These are phyloP conservation scores for Lutjanus erythropterus DNA, from an alignment of 2,113 vertebrate genomes.

Conservation along the genomic window DNA sequence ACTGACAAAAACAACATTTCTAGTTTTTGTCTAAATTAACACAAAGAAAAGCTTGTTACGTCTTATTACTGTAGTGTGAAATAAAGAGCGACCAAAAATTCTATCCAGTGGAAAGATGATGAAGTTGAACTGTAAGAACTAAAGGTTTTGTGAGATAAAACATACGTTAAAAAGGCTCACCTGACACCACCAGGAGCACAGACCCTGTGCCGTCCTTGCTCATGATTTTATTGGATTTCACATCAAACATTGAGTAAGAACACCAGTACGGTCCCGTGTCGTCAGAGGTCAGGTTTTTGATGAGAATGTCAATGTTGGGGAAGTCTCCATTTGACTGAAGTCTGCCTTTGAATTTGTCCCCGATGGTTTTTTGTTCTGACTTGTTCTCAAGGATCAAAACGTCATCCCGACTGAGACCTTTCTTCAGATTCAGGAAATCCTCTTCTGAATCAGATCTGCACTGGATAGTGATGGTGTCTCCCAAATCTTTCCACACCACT, in stretches of 20 bases:
- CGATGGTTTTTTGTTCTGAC: rapidly evolving
- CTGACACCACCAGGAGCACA: conserved; percentile 68
- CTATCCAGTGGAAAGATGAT: neutral
- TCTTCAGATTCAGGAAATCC: rapidly evolving
- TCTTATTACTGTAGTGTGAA: too few species aligned
- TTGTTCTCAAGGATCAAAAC: rapidly evolving
- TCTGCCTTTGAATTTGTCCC: rapidly evolving
- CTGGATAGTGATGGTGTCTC: conserved; percentile 53
- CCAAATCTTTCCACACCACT: neutral
- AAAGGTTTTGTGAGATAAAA: neutral
- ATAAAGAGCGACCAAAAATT: too few species aligned
- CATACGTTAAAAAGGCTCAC: conserved; percentile 23
- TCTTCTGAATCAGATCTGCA: rapidly evolving
- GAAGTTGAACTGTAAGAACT: neutral
- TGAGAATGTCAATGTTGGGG: conserved; percentile 24
- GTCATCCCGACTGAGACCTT: rapidly evolving
- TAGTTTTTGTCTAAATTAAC: too few species aligned
- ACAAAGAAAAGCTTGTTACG: too few species aligned
- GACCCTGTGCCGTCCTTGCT: rapidly evolving
- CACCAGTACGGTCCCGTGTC: conserved; percentile 75
- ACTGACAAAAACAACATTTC: too few species aligned
- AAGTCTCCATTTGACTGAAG: rapidly evolving
- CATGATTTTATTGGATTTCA: rapidly evolving
- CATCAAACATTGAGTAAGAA: rapidly evolving
- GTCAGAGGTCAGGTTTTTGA: conserved; percentile 51